phyloP scores from a whole-genome alignment of 2,888 invertebrate species.

The Xylocampa areola region DNA sequence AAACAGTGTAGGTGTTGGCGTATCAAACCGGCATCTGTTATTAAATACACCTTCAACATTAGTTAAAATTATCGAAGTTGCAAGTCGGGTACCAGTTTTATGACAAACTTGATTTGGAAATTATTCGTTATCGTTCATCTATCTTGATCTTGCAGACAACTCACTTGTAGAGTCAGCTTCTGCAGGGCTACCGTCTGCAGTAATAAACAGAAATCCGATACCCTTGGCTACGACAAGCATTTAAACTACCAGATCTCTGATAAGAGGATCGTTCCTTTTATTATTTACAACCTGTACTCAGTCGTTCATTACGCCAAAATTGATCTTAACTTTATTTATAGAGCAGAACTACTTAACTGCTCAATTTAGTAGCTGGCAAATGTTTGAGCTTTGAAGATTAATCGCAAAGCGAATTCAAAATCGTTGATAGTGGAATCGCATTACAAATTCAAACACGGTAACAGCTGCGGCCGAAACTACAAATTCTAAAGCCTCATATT shows the following conservation, averaged over 20 bases:
- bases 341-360: conserved; percentile 10
- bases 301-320: conserved; percentile 77
- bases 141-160: conserved; percentile 78
- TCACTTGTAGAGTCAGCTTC: conserved; percentile 75
- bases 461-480: conserved; percentile 80
- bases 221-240: conserved; percentile 76
- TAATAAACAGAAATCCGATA: conserved; percentile 88
- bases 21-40: conserved; percentile 49
- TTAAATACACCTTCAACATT: conserved; percentile 54
- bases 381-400: conserved; percentile 25
- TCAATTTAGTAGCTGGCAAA: conserved; percentile 8
- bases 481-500: conserved; percentile 76
- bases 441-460: conserved; percentile 69
- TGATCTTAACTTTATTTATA: conserved; percentile 59
- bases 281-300: conserved; percentile 80
- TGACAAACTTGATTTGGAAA: conserved; percentile 68
- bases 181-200: conserved; percentile 76
- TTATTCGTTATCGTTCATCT: conserved; percentile 70
- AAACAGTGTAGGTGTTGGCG: conserved; percentile 38
- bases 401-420: conserved; percentile 41
- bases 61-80: conserved; percentile 55
- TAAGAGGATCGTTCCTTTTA: conserved; percentile 79
- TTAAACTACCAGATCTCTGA: conserved; percentile 82
- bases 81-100: conserved; percentile 61
- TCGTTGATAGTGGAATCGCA: conserved; percentile 49